These are phyloP conservation scores for Pachliopta kotzebuea DNA, from an alignment of 2,888 invertebrate species.

Conservation along the genomic window DNA sequence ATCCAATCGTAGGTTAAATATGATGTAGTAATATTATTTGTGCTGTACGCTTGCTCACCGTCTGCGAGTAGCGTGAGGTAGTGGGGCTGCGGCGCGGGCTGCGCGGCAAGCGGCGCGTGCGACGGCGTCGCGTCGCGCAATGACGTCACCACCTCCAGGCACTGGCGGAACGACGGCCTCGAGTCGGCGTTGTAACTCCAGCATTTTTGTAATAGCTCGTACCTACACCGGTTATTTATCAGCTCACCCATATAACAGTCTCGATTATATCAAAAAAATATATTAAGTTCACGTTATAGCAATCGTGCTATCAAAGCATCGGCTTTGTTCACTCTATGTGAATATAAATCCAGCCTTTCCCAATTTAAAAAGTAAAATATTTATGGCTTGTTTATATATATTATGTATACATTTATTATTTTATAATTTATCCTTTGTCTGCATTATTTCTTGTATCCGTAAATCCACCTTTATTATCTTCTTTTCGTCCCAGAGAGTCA, in stretches of 20 bases:
- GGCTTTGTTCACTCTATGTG: no score
- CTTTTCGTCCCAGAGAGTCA: no score
- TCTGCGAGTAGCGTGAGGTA: constrained; percentile 70
- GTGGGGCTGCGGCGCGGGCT: constrained; percentile 57
- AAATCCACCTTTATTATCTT: no score
- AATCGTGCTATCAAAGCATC: no score
- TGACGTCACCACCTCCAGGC: constrained; percentile 82
- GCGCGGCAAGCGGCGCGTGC: constrained; percentile 55
- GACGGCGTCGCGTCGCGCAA: constrained; percentile 63
- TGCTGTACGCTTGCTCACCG: constrained; percentile 45
- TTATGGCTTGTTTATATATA: no score
- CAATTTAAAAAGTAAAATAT: no score
- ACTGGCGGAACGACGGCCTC: constrained; percentile 92
- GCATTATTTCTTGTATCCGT: no score
- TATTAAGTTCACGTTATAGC: no score
- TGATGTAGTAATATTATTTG: neutral
- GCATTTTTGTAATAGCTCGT: constrained; percentile 91
- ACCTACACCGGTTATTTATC: constrained; percentile 75
- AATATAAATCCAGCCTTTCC: no score
- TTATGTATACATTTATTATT: no score
- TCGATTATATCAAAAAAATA: neutral
- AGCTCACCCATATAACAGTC: neutral
- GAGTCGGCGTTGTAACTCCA: constrained; percentile 92
- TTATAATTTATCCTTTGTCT: no score
- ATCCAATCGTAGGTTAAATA: no score